phyloP scores from a whole-genome alignment of 2,888 invertebrate genomes.

The Phortica okadai region DNA sequence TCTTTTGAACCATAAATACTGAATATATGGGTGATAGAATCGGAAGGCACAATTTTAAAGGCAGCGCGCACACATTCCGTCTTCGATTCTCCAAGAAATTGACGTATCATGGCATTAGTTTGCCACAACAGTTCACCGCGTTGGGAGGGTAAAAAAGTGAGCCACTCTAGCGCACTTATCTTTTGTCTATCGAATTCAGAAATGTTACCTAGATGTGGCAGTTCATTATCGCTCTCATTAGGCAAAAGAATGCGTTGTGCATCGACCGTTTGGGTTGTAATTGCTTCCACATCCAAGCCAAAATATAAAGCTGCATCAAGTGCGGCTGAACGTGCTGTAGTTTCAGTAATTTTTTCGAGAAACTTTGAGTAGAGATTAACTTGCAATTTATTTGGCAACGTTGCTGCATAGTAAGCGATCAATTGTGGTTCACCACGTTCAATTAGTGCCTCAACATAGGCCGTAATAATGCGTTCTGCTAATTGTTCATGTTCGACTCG shows the following conservation, averaged over 20 bases:
- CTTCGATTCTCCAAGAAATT: conserved; percentile 88
- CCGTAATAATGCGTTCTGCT: conserved; percentile 86
- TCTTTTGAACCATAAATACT: conserved; percentile 76
- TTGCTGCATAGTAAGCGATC: conserved; percentile 91
- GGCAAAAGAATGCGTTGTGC: conserved; percentile 79
- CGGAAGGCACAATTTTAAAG: conserved; percentile 83
- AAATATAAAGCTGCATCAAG: conserved; percentile 84
- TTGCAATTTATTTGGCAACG: conserved; percentile 83
- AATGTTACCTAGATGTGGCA: conserved; percentile 77
- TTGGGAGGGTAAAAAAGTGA: conserved; percentile 87
- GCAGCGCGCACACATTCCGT: conserved; percentile 88
- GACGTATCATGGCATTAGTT: conserved; percentile 91
- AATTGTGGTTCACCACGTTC: conserved; percentile 85
- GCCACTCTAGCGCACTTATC: conserved; percentile 90
- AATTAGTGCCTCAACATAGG: conserved; percentile 85
- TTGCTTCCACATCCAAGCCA: conserved; percentile 88
- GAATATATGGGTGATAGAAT: conserved; percentile 80
- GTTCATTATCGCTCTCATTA: conserved; percentile 66
- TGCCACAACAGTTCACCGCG: conserved; percentile 89
- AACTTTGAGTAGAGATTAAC: conserved; percentile 82
- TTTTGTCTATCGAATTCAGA: conserved; percentile 84
- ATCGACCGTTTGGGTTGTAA: conserved; percentile 91
- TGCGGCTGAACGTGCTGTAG: conserved; percentile 79
- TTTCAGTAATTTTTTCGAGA: conserved; percentile 83
- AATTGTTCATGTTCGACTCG: conserved; percentile 83